Evolutionary conservation across 2,797 vertebrate species (phyloP).

Genomic region (Huso huso): DNA sequence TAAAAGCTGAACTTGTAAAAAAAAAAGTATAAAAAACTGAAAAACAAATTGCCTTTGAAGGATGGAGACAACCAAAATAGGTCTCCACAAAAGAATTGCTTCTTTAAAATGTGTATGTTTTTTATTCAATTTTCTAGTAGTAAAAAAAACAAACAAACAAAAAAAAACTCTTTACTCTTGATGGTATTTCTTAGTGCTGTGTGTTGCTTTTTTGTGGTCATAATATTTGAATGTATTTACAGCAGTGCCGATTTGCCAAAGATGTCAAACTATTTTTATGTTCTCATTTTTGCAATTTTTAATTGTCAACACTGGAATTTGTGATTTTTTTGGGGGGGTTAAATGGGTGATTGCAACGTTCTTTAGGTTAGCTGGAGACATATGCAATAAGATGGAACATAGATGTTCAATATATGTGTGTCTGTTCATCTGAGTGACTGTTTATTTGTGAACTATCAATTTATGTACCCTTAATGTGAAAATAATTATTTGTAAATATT

Average conservation of each 20-base stretch:
- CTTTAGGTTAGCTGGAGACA: slow-evolving; percentile 84
- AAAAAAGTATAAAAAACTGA: slow-evolving; percentile 53
- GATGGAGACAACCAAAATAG: slow-evolving; percentile 59
- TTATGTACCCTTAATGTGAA: slow-evolving; percentile 98
- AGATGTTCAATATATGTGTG: slow-evolving; percentile 82
- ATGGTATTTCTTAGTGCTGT: slow-evolving; percentile 91
- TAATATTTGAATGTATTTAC: slow-evolving; percentile 99
- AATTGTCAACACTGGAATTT: slow-evolving; percentile 68
- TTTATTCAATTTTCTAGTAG: slow-evolving; percentile 99
- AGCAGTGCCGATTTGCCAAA: slow-evolving; percentile 99
- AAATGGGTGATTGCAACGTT: slow-evolving; percentile 82
- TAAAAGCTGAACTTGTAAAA: slow-evolving; percentile 68
- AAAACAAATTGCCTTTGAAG: slow-evolving; percentile 69
- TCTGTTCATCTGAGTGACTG: slow-evolving; percentile 93
- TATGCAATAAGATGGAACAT: slow-evolving; percentile 74
- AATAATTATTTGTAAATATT: slow-evolving; percentile 99
- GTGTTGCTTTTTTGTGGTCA: slow-evolving; percentile 88
- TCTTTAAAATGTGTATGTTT: slow-evolving; percentile 97
- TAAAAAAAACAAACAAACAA: slow-evolving; percentile 69
- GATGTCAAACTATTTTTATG: slow-evolving; percentile 78
- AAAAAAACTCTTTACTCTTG: slow-evolving; percentile 62
- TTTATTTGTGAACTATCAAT: slow-evolving; percentile 91
- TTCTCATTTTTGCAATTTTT: slow-evolving; percentile 49
- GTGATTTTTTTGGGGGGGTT: slow-evolving; percentile 76
- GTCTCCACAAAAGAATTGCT: slow-evolving; percentile 72